Percentiles rank a stretch among this genome's conserved stretches.
Conservation (phyloP, 1,140 invertebrate species). For the Diorhabda sublineata region DNA sequence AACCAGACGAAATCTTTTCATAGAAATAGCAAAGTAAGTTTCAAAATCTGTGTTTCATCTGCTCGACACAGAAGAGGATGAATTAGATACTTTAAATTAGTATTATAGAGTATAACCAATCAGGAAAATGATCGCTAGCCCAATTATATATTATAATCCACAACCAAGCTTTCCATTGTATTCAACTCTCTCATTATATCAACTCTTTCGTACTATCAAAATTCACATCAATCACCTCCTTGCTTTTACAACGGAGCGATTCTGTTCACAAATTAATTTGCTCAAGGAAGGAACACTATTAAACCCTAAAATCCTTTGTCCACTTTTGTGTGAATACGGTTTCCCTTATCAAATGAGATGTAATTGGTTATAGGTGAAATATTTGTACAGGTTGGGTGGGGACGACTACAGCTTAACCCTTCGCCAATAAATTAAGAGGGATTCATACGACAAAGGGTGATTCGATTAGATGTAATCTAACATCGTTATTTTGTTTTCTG, state of each 20-base stretch:
- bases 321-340: constrained; percentile 7
- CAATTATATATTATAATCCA: too few relatives aligned
- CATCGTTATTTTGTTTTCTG: too few relatives aligned
- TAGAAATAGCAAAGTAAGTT: too few relatives aligned
- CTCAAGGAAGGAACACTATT: constrained; percentile 18
- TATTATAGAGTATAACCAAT: too few relatives aligned
- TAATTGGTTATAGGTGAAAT: constrained; percentile 1
- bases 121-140: too few relatives aligned
- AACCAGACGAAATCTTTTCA: too few relatives aligned
- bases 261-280: constrained; percentile 6
- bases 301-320: constrained; percentile 13
- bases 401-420: neutral
- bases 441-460: constrained; percentile 1
- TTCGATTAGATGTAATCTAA: neutral
- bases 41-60: too few relatives aligned
- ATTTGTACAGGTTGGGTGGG: neutral
- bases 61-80: neutral
- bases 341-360: constrained; percentile 14
- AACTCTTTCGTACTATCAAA: too few relatives aligned
- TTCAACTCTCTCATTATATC: too few relatives aligned
- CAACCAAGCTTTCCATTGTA: too few relatives aligned
- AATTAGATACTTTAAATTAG: neutral
- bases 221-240: too few relatives aligned
- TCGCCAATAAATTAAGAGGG: neutral
- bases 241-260: too few relatives aligned